Evolutionary conservation across 1,140 invertebrate species (phyloP).

Genomic region (Drosophila truncata): DNA sequence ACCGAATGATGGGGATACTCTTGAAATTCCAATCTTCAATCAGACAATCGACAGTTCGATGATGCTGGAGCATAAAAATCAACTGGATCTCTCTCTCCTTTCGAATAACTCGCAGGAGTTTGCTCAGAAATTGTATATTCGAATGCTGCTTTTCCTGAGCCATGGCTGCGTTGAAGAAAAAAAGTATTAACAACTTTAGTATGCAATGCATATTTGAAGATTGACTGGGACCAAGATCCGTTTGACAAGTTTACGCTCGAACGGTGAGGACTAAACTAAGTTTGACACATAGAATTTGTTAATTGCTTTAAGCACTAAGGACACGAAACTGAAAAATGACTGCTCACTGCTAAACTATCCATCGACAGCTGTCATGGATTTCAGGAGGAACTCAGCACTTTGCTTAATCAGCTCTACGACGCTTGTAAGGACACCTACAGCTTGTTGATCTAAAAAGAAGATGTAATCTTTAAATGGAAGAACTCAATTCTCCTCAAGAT

Average conservation of each 20-base stretch:
- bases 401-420: not conserved
- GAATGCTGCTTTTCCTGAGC: not conserved
- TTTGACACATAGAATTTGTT: not conserved
- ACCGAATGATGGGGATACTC: too few relatives aligned
- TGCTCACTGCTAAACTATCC: not conserved
- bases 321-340: not conserved
- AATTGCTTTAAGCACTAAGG: not conserved
- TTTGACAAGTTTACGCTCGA: not conserved
- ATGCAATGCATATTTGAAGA: not conserved
- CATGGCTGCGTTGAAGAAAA: not conserved
- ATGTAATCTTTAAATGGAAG: not conserved
- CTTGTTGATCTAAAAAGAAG: not conserved
- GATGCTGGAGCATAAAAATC: too few relatives aligned
- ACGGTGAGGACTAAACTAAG: not conserved
- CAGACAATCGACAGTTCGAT: too few relatives aligned
- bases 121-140: too few relatives aligned
- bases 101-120: too few relatives aligned
- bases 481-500: not conserved
- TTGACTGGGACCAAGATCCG: not conserved
- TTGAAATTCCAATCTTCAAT: too few relatives aligned
- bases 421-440: not conserved
- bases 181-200: not conserved
- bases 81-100: too few relatives aligned
- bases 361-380: not conserved
- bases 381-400: constrained; percentile 1